Evolutionary conservation across 92 coral and sea anemone species (phyloP).

Genomic region (Heteractis magnifica): DNA sequence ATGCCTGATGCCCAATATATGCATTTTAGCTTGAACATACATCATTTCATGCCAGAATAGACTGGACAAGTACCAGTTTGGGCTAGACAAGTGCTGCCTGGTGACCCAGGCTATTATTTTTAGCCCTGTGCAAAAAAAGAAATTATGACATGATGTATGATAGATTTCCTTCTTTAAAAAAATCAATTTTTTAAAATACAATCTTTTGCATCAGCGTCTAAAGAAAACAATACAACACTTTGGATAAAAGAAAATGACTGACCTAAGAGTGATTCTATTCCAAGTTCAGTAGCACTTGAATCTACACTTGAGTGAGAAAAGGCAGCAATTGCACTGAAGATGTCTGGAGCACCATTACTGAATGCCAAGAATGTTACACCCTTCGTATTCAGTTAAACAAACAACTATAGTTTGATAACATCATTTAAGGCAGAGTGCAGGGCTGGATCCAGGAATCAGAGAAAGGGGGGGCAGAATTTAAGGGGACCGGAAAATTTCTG

Average conservation of each 20-base stretch:
- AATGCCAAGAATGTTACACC: conserved; percentile 59
- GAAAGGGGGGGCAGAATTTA: too few relatives aligned
- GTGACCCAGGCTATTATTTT: too few relatives aligned
- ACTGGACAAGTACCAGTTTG: too few relatives aligned
- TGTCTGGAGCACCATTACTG: conserved; percentile 98
- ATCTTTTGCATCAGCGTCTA: neutral
- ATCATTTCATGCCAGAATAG: too few relatives aligned
- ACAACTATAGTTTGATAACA: conserved; percentile 45
- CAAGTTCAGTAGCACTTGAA: conserved; percentile 64
- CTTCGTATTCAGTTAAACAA: neutral
- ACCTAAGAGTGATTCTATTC: conserved; percentile 88
- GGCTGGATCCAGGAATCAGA: too few relatives aligned
- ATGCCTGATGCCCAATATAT: neutral
- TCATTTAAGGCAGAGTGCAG: neutral
- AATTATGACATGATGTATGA: too few relatives aligned
- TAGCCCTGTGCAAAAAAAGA: too few relatives aligned
- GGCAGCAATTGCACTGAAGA: conserved; percentile 92
- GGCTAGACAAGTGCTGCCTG: too few relatives aligned
- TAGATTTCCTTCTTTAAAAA: too few relatives aligned
- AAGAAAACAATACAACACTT: neutral
- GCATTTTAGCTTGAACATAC: neutral
- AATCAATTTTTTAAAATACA: neutral
- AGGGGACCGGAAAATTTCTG: too few relatives aligned
- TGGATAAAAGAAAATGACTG: conserved; percentile 3
- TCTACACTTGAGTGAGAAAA: conserved; percentile 42